Conservation (phyloP, 2,113 vertebrate genomes). For the Microcebus griseorufus region DNA sequence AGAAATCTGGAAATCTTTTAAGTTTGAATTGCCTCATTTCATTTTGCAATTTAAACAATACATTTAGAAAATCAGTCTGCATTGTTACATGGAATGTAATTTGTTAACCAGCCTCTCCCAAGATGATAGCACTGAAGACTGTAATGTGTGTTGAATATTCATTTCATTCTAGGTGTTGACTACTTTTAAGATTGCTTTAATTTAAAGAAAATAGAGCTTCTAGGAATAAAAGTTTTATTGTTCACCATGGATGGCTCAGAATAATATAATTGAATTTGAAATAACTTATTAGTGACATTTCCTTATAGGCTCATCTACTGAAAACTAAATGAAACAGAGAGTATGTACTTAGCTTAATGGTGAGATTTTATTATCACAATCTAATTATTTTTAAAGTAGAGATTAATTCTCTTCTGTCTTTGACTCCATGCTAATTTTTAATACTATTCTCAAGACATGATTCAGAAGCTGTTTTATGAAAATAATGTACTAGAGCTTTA, state of each 20-base stretch:
- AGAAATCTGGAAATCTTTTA: conserved; percentile 22
- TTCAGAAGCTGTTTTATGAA: not conserved
- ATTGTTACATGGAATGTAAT: not conserved
- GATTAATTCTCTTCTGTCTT: conserved; percentile 26
- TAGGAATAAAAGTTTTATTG: conserved; percentile 31
- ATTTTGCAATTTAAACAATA: conserved; percentile 34
- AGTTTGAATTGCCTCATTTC: conserved; percentile 36
- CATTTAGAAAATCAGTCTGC: not conserved
- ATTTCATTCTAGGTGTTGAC: conserved; percentile 22
- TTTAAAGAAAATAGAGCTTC: conserved; percentile 24
- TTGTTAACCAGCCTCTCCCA: not conserved
- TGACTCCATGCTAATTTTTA: not conserved
- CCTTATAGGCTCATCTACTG: not conserved
- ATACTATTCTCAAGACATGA: not conserved
- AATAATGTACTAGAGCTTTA: not conserved
- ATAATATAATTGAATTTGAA: conserved; percentile 46
- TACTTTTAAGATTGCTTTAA: conserved; percentile 14
- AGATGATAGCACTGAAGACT: not conserved
- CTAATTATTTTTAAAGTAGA: not conserved
- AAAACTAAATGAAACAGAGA: not conserved
- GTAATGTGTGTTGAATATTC: conserved; percentile 3
- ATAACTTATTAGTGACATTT: conserved; percentile 40
- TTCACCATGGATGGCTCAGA: not conserved
- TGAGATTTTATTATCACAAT: not conserved
- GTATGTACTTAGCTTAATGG: not conserved